These are phyloP conservation scores for Gymnocypris eckloni DNA, from an alignment of 2,797 vertebrate genomes.

Conservation along the genomic window DNA sequence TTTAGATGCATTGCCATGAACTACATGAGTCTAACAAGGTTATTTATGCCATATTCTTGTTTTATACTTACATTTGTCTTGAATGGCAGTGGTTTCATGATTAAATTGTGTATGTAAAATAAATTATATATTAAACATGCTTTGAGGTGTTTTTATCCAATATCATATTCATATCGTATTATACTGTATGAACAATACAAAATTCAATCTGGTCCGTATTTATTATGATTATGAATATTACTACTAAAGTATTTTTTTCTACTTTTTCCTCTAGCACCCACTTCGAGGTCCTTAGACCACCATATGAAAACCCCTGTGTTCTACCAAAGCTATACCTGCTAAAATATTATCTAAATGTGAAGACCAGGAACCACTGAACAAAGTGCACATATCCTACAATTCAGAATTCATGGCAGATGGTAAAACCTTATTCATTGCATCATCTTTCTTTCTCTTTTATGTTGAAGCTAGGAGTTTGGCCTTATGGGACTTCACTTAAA, in stretches of 20 bases:
- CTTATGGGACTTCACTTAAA: not conserved
- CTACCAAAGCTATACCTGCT: not conserved
- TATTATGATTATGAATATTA: not conserved
- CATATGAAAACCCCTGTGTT: not conserved
- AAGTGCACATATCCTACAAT: not conserved
- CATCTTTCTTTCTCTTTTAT: conserved; percentile 9
- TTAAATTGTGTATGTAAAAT: not conserved
- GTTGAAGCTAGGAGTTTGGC: not conserved
- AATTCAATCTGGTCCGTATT: not conserved
- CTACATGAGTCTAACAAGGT: not conserved
- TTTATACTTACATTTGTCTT: not conserved
- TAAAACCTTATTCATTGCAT: not conserved
- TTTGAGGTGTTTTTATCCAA: not conserved
- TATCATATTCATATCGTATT: not conserved
- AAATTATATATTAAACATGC: not conserved
- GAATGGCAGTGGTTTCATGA: not conserved
- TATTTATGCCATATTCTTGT: not conserved
- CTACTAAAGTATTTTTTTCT: not conserved
- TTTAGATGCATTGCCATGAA: not conserved
- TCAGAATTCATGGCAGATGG: not conserved
- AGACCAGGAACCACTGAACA: not conserved
- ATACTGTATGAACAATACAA: too few relatives aligned
- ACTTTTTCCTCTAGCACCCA: not conserved
- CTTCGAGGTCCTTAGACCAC: not conserved
- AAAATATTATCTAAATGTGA: not conserved